A percentile compares a stretch with the other conserved stretches of the same genome.
Conservation (phyloP, 2,888 invertebrate species). For the Plebejus anna region DNA sequence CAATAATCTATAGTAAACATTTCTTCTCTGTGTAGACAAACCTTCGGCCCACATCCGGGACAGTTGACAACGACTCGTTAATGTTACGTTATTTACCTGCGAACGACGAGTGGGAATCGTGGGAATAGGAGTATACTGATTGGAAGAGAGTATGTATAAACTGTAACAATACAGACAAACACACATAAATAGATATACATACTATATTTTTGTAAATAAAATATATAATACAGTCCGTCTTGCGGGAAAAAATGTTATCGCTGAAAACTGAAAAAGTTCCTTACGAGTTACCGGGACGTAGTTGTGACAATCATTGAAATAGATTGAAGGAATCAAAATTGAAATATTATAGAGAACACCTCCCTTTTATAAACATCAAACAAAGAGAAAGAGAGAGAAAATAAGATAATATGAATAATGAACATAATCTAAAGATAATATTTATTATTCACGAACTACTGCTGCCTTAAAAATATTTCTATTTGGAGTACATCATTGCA, state of each 20-base stretch:
- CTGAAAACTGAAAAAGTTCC: too few species aligned
- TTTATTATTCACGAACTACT: background rate
- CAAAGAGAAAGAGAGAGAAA: background rate
- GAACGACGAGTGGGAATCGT: background rate
- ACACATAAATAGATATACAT: background rate
- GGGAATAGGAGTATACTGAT: background rate
- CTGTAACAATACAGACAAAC: background rate
- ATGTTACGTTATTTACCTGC: slow-evolving; percentile 7
- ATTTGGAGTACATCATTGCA: background rate
- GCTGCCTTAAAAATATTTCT: background rate
- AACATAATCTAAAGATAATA: too few species aligned
- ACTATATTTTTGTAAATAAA: background rate
- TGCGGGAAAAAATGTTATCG: too few species aligned
- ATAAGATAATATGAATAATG: too few species aligned
- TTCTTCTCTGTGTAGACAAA: background rate
- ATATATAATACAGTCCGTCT: too few species aligned
- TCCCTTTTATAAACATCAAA: background rate
- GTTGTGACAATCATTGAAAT: too few species aligned
- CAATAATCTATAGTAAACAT: background rate
- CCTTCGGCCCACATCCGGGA: slow-evolving; percentile 10
- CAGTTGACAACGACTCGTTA: background rate
- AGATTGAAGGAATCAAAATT: too few species aligned
- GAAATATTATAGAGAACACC: too few species aligned
- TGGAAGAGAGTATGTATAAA: background rate
- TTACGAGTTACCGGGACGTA: too few species aligned